Conservation (phyloP, 1,140 invertebrate species). For the Hydropsyche tenuis region DNA sequence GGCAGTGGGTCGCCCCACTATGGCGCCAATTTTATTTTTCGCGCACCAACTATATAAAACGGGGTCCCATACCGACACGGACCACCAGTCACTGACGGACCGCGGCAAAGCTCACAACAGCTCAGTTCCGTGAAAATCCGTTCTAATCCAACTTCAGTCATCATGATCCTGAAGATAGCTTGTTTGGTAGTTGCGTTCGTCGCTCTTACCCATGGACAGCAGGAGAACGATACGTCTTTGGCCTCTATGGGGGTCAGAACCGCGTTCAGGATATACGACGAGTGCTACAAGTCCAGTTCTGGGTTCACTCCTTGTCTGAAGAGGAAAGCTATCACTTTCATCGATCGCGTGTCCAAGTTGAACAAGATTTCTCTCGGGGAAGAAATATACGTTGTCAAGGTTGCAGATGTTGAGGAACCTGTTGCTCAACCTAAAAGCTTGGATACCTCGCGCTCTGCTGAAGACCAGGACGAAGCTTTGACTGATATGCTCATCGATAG, state of each 20-base stretch:
- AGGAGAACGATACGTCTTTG: conserved; percentile 53
- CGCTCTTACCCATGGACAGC: conserved; percentile 33
- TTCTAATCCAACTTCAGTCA: not conserved
- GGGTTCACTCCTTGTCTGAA: conserved; percentile 76
- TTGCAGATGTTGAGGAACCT: conserved; percentile 57
- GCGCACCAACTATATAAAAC: conserved; percentile 29
- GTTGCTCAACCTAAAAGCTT: conserved; percentile 71
- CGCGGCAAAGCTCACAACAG: conserved; percentile 34
- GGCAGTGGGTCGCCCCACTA: conserved; percentile 10
- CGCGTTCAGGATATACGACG: conserved; percentile 67
- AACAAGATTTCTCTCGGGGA: conserved; percentile 71
- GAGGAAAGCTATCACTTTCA: conserved; percentile 78
- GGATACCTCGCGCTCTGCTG: conserved; percentile 65
- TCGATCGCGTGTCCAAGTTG: conserved; percentile 73
- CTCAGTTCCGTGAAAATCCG: conserved; percentile 15
- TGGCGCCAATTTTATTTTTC: conserved; percentile 11
- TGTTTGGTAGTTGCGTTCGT: conserved; percentile 52
- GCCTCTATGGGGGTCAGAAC: conserved; percentile 63
- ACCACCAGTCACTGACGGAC: conserved; percentile 40
- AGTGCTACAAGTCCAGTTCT: conserved; percentile 65
- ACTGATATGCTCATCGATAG: conserved; percentile 74
- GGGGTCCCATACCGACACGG: conserved; percentile 12
- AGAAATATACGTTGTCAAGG: conserved; percentile 69
- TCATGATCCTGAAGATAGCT: conserved; percentile 52
- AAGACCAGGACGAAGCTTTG: conserved; percentile 70